Conservation (phyloP, 2,888 invertebrate genomes). For the Eulithis prunata region DNA sequence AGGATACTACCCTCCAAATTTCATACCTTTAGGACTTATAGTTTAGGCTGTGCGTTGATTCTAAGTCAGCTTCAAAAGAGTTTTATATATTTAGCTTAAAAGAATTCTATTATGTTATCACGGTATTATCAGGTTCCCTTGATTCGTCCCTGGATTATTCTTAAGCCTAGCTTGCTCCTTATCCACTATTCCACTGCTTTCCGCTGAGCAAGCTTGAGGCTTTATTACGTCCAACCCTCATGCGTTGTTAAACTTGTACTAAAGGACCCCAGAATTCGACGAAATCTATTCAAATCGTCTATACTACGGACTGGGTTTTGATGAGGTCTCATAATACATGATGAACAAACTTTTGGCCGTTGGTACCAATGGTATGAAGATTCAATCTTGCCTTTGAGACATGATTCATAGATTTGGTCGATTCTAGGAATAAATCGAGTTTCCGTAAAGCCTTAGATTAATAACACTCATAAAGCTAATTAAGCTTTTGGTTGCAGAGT, state of each 20-base stretch:
- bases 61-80: too few relatives aligned
- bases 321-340: background rate
- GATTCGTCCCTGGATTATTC: slow-evolving; percentile 8
- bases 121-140: too few relatives aligned
- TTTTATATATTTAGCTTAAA: too few relatives aligned
- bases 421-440: too few relatives aligned
- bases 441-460: too few relatives aligned
- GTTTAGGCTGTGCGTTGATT: too few relatives aligned
- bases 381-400: background rate
- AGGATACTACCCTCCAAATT: too few relatives aligned
- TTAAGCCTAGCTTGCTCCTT: slow-evolving; percentile 11
- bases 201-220: slow-evolving; percentile 21
- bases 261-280: slow-evolving; percentile 5
- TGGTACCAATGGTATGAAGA: background rate
- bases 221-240: slow-evolving; percentile 24
- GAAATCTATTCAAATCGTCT: slow-evolving; percentile 13
- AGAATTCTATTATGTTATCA: too few relatives aligned
- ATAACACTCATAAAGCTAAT: too few relatives aligned
- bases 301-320: background rate
- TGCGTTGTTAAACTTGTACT: slow-evolving; percentile 26
- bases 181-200: slow-evolving; percentile 21
- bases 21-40: too few relatives aligned
- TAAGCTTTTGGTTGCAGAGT: too few relatives aligned
- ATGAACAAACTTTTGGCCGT: slow-evolving; percentile 1
- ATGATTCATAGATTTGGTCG: background rate